phyloP scores from a whole-genome alignment of 1,140 invertebrate genomes.

The Papilio dardanus region DNA sequence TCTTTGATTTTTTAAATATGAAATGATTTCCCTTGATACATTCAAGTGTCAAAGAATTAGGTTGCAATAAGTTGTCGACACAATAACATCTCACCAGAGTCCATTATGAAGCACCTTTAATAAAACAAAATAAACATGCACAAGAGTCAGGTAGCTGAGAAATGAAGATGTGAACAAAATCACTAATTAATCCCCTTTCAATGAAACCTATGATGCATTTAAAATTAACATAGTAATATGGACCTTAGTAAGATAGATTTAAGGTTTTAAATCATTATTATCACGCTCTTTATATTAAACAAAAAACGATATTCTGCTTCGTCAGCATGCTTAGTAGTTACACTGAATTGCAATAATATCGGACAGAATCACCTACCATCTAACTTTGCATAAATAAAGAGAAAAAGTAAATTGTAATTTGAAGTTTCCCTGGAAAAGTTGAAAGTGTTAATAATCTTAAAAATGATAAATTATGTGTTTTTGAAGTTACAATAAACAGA shows the following conservation, averaged over 20 bases:
- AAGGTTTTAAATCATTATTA: conserved; percentile 26
- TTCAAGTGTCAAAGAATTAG: neutral
- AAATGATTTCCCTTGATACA: neutral
- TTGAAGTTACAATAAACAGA: no score
- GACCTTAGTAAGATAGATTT: neutral
- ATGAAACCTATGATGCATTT: conserved; percentile 38
- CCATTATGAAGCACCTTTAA: conserved; percentile 47
- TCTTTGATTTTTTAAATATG: neutral
- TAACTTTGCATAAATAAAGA: neutral
- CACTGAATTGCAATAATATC: conserved; percentile 45
- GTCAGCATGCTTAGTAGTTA: conserved; percentile 56
- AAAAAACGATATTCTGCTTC: conserved; percentile 44
- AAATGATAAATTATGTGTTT: no score
- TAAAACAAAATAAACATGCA: conserved; percentile 49
- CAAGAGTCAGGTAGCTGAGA: conserved; percentile 50
- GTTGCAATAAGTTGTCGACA: conserved; percentile 45
- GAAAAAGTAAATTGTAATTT: neutral
- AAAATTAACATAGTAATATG: conserved; percentile 30
- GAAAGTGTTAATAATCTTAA: neutral
- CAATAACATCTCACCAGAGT: conserved; percentile 40
- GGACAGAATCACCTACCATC: neutral
- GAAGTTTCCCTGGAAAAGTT: neutral
- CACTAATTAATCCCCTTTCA: conserved; percentile 60
- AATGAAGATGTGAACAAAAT: conserved; percentile 53
- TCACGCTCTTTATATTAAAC: neutral